Evolutionary conservation across 2,888 invertebrate genomes (phyloP), one percentile per base, ranked within the genome.

Genomic region (Watsonalla cultraria): DNA sequence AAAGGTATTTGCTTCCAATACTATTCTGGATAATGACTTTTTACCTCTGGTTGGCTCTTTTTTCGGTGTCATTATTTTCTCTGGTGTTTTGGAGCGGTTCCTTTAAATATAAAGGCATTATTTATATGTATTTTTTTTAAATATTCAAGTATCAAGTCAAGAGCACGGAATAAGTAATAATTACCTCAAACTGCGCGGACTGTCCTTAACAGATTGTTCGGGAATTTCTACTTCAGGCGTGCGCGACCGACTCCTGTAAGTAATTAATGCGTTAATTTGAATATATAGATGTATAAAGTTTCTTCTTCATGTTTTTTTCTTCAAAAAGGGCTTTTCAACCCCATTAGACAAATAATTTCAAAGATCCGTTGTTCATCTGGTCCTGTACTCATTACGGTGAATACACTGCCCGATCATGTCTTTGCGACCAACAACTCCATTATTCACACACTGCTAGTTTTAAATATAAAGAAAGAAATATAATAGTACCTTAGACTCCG

Each of bases 51-150:
- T 69, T 0, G 80, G 72, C 39, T 87, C 89, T 46, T 73, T 63
- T 61, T 79, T 85, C 0, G 87, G 82, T 1, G 89, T 81, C 70
- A 86, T 76, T 1, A 82, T 56, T 63, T 86, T 89, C 56, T 90
- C 91, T 7, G 91, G 91, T 4, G 91, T 91, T 68, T 85, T 90
- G 2, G 88, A 80, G 15, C 86, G 80, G 62, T 82, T 82, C 54
- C 90, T 90, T 24, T 24, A n/a, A n/a, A 24, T 24, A 63, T 45
- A 76, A 74, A 34, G 7, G 55, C 58, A 54, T 50, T 48, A 47
- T 8, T 2, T 2, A 24, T 24, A 24, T 24, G 24, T n/a, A 24
- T 24, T 2, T 24, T 24, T 24, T 24, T 24, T 4, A 24, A 24
- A 24, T 24, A 24, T 24, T 24, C 24, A 24, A 24, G 2, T 2